Evolutionary conservation across 2,113 vertebrate species (phyloP).

Genomic region (Ginglymostoma cirratum): DNA sequence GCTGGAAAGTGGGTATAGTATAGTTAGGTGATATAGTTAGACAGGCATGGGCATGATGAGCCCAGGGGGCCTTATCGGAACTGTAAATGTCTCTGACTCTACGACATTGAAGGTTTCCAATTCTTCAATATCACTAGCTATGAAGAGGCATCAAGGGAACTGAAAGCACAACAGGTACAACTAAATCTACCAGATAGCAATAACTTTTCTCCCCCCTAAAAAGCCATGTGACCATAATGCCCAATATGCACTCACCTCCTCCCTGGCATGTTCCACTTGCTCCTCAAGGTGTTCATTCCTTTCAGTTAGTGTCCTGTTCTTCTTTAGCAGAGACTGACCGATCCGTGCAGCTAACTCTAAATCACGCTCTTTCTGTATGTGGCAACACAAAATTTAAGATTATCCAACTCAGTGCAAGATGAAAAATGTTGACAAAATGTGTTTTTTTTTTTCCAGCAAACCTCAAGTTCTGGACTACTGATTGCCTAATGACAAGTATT

Average conservation of each 20-base stretch:
- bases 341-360: conserved; percentile 94
- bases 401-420: no score
- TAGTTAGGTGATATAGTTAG: no score
- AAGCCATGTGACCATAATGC: background rate
- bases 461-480: background rate
- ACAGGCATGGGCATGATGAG: no score
- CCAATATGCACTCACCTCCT: conserved; percentile 68
- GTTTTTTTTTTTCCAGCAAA: background rate
- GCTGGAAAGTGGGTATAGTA: no score
- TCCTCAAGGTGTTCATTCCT: conserved; percentile 88
- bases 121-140: background rate
- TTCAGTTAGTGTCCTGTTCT: conserved; percentile 90
- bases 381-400: conserved; percentile 31
- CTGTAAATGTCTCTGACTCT: no score
- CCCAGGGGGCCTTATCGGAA: no score
- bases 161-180: background rate
- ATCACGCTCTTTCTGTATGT: conserved; percentile 90
- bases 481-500: no score
- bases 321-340: conserved; percentile 91
- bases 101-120: background rate
- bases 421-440: no score
- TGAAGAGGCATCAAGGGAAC: background rate
- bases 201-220: background rate
- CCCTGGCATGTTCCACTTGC: conserved; percentile 87
- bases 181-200: background rate